Evolutionary conservation across 2,113 vertebrate genomes (phyloP).

Genomic region (Rattus norvegicus): GRCr8 NC_086020.1:50099001-50099500

Average conservation of each 20-base stretch:
- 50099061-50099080: neutral
- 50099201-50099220: neutral
- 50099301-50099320: neutral
- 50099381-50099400: neutral
- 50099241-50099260: neutral
- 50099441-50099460: neutral
- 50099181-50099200: neutral
- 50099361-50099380: neutral
- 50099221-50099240: neutral
- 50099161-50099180: neutral
- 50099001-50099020: neutral
- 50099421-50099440: no score
- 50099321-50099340: neutral
- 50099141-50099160: neutral
- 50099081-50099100: neutral
- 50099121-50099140: neutral
- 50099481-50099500: neutral
- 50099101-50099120: neutral
- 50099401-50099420: neutral
- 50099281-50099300: neutral
- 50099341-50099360: conserved; percentile 32
- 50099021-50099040: neutral
- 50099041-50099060: neutral
- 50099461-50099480: no score
- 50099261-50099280: conserved; percentile 24